Percentiles rank a stretch among this genome's conserved stretches.
Evolutionary conservation across 2,797 vertebrate species (phyloP).

Genomic region (Zenarchopterus dispar): DNA sequence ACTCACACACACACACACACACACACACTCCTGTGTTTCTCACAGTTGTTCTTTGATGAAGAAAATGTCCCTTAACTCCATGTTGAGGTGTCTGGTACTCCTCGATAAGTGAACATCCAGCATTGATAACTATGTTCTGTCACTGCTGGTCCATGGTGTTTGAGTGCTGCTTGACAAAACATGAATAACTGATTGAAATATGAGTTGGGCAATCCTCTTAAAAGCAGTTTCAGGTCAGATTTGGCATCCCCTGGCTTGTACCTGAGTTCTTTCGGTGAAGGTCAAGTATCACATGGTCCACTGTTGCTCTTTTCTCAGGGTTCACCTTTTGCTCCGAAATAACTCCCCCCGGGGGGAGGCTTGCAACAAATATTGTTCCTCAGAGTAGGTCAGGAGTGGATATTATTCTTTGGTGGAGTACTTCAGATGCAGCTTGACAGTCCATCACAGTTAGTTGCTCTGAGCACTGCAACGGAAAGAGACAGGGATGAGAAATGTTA

Average conservation of each 20-base stretch:
- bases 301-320: constrained; percentile 67
- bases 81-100: constrained; percentile 57
- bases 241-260: constrained; percentile 69
- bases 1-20: not conserved
- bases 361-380: constrained; percentile 65
- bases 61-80: constrained; percentile 68
- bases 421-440: constrained; percentile 61
- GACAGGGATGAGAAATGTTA: constrained; percentile 55
- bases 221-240: constrained; percentile 63
- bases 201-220: constrained; percentile 48
- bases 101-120: constrained; percentile 66
- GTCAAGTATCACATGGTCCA: constrained; percentile 77
- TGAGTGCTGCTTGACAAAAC: constrained; percentile 36
- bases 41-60: constrained; percentile 47
- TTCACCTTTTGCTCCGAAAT: constrained; percentile 58
- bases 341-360: constrained; percentile 56
- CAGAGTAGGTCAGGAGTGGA: constrained; percentile 64
- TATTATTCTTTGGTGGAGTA: constrained; percentile 64
- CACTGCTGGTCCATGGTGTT: constrained; percentile 60
- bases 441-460: constrained; percentile 62
- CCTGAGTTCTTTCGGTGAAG: constrained; percentile 69
- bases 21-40: constrained; percentile 44
- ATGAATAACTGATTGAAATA: constrained; percentile 46
- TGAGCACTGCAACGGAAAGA: constrained; percentile 60
- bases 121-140: constrained; percentile 32